These are phyloP conservation scores for Vesta saturnalis DNA, from an alignment of 2,888 invertebrate species.

Conservation along the genomic window DNA sequence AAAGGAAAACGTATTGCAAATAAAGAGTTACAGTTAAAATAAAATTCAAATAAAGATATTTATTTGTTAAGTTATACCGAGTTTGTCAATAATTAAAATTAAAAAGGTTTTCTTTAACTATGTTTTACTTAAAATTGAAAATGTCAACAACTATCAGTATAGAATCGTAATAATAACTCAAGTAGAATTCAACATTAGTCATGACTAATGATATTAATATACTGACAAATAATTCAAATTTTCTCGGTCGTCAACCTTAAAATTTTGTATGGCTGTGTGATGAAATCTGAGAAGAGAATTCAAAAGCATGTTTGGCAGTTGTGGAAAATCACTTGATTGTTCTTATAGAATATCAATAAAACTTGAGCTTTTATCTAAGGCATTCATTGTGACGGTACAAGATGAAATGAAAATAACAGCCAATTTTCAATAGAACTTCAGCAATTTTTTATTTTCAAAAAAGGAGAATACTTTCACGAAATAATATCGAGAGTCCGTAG, in stretches of 20 bases:
- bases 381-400: slow-evolving; percentile 1
- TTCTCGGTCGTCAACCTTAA: not conserved
- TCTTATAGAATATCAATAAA: not conserved
- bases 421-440: slow-evolving; percentile 1
- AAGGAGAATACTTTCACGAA: not conserved
- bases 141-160: not conserved
- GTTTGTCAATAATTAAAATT: too few species aligned
- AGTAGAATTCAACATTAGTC: not conserved
- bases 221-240: not conserved
- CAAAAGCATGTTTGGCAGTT: not conserved
- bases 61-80: too few species aligned
- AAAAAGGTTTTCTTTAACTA: too few species aligned
- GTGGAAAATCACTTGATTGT: slow-evolving; percentile 8
- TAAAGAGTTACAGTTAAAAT: too few species aligned
- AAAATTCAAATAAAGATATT: too few species aligned
- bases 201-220: not conserved
- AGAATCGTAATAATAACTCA: not conserved
- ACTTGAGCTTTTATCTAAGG: slow-evolving; percentile 6
- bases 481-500: not conserved
- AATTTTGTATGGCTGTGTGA: slow-evolving; percentile 2
- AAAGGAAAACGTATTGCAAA: too few species aligned
- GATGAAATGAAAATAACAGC: slow-evolving; percentile 6
- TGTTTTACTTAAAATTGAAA: too few species aligned
- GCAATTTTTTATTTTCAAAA: not conserved
- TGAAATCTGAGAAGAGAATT: slow-evolving; percentile 10